Conservation (phyloP, 1,140 invertebrate species). For the Alviniconcha marisindica region DNA sequence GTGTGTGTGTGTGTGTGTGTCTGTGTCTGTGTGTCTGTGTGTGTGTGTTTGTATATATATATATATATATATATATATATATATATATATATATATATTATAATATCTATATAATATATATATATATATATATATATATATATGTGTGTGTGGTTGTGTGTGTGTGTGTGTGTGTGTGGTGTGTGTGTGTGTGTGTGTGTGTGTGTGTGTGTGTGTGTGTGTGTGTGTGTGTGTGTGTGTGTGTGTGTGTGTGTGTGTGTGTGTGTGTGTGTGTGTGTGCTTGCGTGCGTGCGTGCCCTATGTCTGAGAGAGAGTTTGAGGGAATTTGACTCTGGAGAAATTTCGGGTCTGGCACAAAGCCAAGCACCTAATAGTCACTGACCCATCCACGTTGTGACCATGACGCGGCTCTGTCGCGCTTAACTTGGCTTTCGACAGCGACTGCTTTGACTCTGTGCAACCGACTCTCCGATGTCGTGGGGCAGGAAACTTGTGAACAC, state of each 20-base stretch:
- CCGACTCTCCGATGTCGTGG: background rate
- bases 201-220: background rate
- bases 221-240: background rate
- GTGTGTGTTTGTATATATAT: background rate
- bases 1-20: slow-evolving; percentile 10
- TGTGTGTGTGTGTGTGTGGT: background rate
- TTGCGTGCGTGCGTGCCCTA: background rate
- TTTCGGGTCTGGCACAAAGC: background rate
- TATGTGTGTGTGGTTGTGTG: background rate
- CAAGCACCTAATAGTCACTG: background rate
- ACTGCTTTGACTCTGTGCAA: background rate
- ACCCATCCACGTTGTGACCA: background rate
- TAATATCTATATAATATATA: background rate
- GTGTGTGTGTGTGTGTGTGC: background rate
- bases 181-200: background rate
- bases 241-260: slow-evolving; percentile 6
- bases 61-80: slow-evolving; percentile 26
- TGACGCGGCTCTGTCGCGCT: background rate
- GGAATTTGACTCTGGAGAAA: background rate
- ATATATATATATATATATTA: background rate
- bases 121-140: background rate
- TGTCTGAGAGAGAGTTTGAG: background rate
- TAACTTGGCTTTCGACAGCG: background rate
- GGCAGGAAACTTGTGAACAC: too few relatives aligned
- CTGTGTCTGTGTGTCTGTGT: slow-evolving; percentile 1